Evolutionary conservation across 2,113 vertebrate species (phyloP).

Genomic region (Rhinopithecus roxellana): DNA sequence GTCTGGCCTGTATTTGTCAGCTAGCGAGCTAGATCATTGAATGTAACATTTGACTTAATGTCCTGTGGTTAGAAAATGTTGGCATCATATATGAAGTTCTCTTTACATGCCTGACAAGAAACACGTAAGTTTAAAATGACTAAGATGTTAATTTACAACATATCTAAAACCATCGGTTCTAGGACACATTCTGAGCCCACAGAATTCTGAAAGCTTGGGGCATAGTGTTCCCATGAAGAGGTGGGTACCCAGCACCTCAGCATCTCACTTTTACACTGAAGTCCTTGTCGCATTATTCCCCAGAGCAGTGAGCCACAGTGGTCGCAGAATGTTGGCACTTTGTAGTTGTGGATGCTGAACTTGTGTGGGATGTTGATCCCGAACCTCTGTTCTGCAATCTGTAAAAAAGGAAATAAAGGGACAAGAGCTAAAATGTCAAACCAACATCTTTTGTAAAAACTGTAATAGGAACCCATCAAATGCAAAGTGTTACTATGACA

Average conservation of each 20-base stretch:
- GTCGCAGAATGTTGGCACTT: slow-evolving; percentile 97
- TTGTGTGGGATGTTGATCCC: slow-evolving; percentile 98
- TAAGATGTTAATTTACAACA: not conserved
- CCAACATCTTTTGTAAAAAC: not conserved
- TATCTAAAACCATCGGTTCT: not conserved
- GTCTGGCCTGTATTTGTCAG: not conserved
- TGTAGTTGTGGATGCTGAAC: slow-evolving; percentile 95
- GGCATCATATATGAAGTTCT: not conserved
- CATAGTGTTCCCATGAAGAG: rapidly evolving
- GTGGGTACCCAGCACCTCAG: not conserved
- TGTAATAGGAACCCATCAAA: not conserved
- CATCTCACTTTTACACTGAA: slow-evolving; percentile 97
- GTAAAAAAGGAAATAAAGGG: not conserved
- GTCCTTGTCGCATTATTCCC: slow-evolving; percentile 95
- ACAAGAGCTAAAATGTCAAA: not conserved
- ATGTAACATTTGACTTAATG: not conserved
- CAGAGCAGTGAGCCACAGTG: slow-evolving; percentile 98
- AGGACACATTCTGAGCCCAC: not conserved
- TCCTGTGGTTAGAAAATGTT: not conserved
- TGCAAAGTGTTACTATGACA: not conserved
- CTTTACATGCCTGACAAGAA: not conserved
- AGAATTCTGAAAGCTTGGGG: rapidly evolving
- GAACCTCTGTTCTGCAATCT: slow-evolving; percentile 93
- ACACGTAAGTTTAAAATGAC: not conserved
- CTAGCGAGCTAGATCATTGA: not conserved